Evolutionary conservation across 1,140 invertebrate species (phyloP).

Genomic region (Oppia nitens): DNA sequence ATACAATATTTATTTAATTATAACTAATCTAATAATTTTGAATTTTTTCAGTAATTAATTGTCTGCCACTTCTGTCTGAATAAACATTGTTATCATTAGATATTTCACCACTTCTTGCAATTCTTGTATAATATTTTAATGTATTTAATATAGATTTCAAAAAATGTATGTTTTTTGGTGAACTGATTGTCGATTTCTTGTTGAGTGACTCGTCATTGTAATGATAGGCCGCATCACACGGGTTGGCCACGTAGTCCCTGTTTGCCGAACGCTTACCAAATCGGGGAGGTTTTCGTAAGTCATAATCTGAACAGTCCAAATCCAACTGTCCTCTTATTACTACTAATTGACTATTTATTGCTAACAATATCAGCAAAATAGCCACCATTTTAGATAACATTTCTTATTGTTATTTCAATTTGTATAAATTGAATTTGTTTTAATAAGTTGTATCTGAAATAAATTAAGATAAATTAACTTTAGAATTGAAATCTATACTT

Average conservation of each 20-base stretch:
- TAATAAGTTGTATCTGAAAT: too few species aligned
- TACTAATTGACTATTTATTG: background rate
- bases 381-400: background rate
- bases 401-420: too few species aligned
- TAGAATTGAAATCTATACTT: too few species aligned
- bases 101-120: background rate
- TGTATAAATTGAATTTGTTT: too few species aligned
- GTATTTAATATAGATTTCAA: background rate
- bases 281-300: slow-evolving; percentile 4
- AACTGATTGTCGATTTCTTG: background rate
- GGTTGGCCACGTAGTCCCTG: background rate
- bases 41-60: too few species aligned
- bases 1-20: too few species aligned
- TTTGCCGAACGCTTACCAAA: slow-evolving; percentile 7
- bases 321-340: background rate
- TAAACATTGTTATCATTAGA: background rate
- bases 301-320: slow-evolving; percentile 3
- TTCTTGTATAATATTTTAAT: background rate
- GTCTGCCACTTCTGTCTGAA: background rate
- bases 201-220: background rate
- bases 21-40: too few species aligned
- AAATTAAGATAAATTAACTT: too few species aligned
- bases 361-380: background rate
- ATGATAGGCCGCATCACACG: background rate
- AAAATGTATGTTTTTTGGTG: background rate